Evolutionary conservation across 1,140 invertebrate species (phyloP).

Genomic region (Temnothorax longispinosus): DNA sequence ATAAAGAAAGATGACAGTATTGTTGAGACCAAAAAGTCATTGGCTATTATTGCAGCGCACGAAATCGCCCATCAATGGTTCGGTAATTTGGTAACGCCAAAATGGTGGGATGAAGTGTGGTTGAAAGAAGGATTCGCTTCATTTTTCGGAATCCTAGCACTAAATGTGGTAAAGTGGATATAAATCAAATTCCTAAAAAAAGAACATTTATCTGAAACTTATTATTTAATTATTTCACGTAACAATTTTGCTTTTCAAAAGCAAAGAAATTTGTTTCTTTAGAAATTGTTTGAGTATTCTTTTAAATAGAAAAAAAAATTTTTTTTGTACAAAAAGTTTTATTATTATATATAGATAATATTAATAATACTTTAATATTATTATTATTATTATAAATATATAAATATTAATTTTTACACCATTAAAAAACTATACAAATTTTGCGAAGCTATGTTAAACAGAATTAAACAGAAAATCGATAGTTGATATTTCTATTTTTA

Average conservation of each 20-base stretch:
- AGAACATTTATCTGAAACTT: background rate
- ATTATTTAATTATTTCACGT: background rate
- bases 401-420: background rate
- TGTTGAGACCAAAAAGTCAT: slow-evolving; percentile 19
- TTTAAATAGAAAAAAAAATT: background rate
- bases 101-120: slow-evolving; percentile 85
- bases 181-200: background rate
- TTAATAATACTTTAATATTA: background rate
- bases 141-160: slow-evolving; percentile 80
- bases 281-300: background rate
- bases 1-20: background rate
- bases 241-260: background rate
- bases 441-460: background rate
- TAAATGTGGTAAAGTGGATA: slow-evolving; percentile 73
- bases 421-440: background rate
- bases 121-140: slow-evolving; percentile 86
- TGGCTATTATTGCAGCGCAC: slow-evolving; percentile 84
- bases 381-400: background rate
- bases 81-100: slow-evolving; percentile 82
- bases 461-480: background rate
- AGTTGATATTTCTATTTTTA: background rate
- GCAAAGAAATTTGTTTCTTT: too few relatives aligned
- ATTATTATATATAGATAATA: background rate
- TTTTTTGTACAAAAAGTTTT: background rate
- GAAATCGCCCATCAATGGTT: slow-evolving; percentile 86